Base-by-base conservation (phyloP, 2,113 vertebrate species). In the Regulus satrapa region DNA sequence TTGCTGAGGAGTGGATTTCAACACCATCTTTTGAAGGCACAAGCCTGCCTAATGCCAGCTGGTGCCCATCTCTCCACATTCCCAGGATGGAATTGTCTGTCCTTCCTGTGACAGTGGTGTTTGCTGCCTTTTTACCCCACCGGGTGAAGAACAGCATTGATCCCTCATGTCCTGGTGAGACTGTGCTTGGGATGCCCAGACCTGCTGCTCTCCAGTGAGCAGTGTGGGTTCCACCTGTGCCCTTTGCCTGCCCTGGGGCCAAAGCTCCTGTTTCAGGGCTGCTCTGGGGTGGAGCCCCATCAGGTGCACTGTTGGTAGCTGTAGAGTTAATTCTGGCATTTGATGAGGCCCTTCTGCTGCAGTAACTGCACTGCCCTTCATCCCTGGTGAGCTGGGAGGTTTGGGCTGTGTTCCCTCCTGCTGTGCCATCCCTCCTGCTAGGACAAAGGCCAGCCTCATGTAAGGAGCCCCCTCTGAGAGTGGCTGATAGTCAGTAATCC, bases 401-500 rank as follows among this genome's bases (percentile, higher is more conserved):
- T 86, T 41, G 26, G 81, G 40, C 55, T 81, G 75, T 55, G 75
- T 63, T 48, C 32, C 79, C 40, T 76, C 11, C 12, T 43, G 72
- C 48, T 75, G 32, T 89, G 93, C 63, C 61, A 31, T 63, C 36
- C 61, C 74, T 81, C 48, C 23, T 93, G 49, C 92, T 40, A 55
- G 85, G 87, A 88, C 51, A 55, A 38, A 26, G 80, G 88, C 87
- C 88, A 95, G 26, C 62, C 66, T 83, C 14, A 1, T 68, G 24
- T 43, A 24, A 72, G 80, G 88, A 93, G 43, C n/a, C 68, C 74
- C 51, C 61, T 94, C 79, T 54, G 85, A 84, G 82, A 34, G 76
- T 49, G 88, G 51, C 92, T 92, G 92, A 25, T 88, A 80, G 93
- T 40, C 85, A 95, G 79, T 77, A 92, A 91, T 92, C 59, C 85